Percentiles rank a stretch among this genome's conserved stretches.
These are phyloP conservation scores for Aspidoscelis tigris DNA, from an alignment of 2,113 vertebrate species.

Conservation along the genomic window DNA sequence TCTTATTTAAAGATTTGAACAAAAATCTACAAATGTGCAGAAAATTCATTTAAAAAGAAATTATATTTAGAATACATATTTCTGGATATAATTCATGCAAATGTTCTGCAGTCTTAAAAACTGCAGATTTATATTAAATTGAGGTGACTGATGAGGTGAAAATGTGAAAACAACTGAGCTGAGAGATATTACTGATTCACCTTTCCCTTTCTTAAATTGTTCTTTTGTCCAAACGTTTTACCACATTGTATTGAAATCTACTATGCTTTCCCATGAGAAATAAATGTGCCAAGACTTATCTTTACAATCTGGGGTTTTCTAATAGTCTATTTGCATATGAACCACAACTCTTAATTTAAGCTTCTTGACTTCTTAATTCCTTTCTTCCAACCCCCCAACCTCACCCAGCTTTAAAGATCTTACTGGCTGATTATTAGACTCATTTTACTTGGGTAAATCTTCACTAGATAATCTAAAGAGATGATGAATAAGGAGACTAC, in stretches of 20 bases:
- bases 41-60: not conserved
- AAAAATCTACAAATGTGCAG: too few relatives aligned
- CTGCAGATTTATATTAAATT: not conserved
- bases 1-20: too few relatives aligned
- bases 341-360: constrained; percentile 18
- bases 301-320: constrained; percentile 1
- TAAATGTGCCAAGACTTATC: not conserved
- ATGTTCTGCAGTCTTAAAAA: not conserved
- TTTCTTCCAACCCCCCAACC: not conserved
- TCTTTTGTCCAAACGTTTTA: constrained; percentile 48
- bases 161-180: not conserved
- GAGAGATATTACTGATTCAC: not conserved
- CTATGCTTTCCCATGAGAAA: constrained; percentile 15
- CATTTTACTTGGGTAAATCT: constrained; percentile 17
- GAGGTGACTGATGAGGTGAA: not conserved
- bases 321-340: not conserved
- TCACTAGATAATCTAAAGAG: constrained; percentile 13
- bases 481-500: constrained; percentile 34
- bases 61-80: not conserved
- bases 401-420: constrained; percentile 39
- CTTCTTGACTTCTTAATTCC: not conserved
- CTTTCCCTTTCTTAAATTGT: not conserved
- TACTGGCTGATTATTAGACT: constrained; percentile 38
- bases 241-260: constrained; percentile 40
- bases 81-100: not conserved